These are phyloP conservation scores for Nycteola revayana DNA, from an alignment of 2,888 invertebrate genomes.

Conservation along the genomic window DNA sequence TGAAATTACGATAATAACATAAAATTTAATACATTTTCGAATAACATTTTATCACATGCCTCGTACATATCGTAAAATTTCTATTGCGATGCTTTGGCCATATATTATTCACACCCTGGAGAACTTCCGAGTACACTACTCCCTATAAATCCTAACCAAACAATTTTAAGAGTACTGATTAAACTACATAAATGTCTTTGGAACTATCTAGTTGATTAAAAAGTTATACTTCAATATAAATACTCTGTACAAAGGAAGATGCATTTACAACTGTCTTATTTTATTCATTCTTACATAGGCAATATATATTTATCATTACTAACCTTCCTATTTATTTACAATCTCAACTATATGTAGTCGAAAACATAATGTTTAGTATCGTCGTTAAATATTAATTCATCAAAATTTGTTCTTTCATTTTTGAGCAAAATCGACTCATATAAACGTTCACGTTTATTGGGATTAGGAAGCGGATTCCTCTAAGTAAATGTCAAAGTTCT, in stretches of 20 bases:
- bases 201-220: conserved; percentile 14
- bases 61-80: conserved; percentile 47
- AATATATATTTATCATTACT: too few relatives aligned
- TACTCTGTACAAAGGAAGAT: too few relatives aligned
- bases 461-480: too few relatives aligned
- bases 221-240: too few relatives aligned
- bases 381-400: conserved; percentile 1
- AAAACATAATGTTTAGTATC: too few relatives aligned
- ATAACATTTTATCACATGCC: conserved; percentile 51
- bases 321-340: too few relatives aligned
- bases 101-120: conserved; percentile 36
- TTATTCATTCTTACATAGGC: too few relatives aligned
- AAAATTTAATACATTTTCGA: conserved; percentile 40
- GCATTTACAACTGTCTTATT: too few relatives aligned
- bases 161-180: conserved; percentile 22
- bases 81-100: conserved; percentile 43
- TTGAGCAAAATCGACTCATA: conserved; percentile 14
- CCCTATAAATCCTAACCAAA: conserved; percentile 25
- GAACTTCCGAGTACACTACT: conserved; percentile 20
- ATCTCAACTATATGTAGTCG: too few relatives aligned
- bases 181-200: conserved; percentile 28
- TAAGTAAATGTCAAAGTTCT: conserved; percentile 12
- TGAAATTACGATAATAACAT: conserved; percentile 48
- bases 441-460: too few relatives aligned
- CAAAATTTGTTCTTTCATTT: conserved; percentile 27